Conservation (phyloP, 2,113 vertebrate species). For the Poeciliopsis turrubarensis region DNA sequence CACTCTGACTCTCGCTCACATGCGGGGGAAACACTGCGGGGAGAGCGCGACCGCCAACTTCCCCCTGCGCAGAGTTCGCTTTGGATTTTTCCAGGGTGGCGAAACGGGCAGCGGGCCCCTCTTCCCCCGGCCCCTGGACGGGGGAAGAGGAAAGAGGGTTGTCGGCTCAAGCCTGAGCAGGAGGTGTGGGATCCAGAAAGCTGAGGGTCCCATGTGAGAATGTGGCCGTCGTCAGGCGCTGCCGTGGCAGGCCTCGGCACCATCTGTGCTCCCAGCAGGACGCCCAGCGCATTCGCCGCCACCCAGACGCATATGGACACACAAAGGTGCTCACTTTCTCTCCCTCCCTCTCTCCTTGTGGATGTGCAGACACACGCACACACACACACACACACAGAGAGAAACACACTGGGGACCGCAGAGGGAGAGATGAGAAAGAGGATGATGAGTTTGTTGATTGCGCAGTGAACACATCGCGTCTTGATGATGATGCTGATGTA, state of each 20-base stretch:
- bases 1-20: slow-evolving; percentile 18
- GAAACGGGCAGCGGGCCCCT: slow-evolving; percentile 50
- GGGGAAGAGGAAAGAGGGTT: slow-evolving; percentile 10
- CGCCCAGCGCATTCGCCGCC: slow-evolving; percentile 62
- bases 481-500: slow-evolving; percentile 52
- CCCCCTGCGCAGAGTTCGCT: slow-evolving; percentile 50
- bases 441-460: slow-evolving; percentile 61
- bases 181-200: slow-evolving; percentile 79
- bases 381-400: slow-evolving; percentile 1
- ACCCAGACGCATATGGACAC: slow-evolving; percentile 75
- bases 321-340: slow-evolving; percentile 71
- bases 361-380: slow-evolving; percentile 12
- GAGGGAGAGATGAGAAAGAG: slow-evolving; percentile 33
- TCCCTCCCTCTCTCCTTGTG: slow-evolving; percentile 21
- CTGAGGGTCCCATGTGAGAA: slow-evolving; percentile 82
- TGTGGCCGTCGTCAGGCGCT: slow-evolving; percentile 73
- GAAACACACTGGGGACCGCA: slow-evolving; percentile 31
- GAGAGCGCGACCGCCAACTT: slow-evolving; percentile 49
- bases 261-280: slow-evolving; percentile 82
- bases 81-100: slow-evolving; percentile 53
- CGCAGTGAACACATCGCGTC: slow-evolving; percentile 34
- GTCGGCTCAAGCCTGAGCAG: slow-evolving; percentile 67
- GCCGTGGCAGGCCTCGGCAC: slow-evolving; percentile 75
- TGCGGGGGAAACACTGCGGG: slow-evolving; percentile 32
- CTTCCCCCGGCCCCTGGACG: slow-evolving; percentile 34